Percentiles rank a stretch among this genome's conserved stretches.
These are phyloP conservation scores for Typhlichthys eigenmanni DNA, from an alignment of 2,797 vertebrate genomes.

Conservation along the genomic window DNA sequence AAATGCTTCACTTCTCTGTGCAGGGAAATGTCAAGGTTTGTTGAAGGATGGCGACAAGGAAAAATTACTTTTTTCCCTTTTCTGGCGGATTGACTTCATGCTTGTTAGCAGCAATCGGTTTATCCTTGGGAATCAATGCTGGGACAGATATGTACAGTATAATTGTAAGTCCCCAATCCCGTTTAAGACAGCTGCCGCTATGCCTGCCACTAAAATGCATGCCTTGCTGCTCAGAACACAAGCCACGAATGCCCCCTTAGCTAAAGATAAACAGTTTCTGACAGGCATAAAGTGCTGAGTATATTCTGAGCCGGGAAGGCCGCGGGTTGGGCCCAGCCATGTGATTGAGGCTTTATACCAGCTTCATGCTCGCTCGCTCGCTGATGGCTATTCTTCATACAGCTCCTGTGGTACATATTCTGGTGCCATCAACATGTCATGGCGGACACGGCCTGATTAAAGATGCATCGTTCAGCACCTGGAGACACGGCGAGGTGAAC, in stretches of 20 bases:
- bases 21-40: constrained; percentile 79
- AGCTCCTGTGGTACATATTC: constrained; percentile 47
- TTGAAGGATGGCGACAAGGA: constrained; percentile 68
- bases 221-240: constrained; percentile 25
- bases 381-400: constrained; percentile 56
- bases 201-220: constrained; percentile 48
- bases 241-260: constrained; percentile 12
- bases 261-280: constrained; percentile 36
- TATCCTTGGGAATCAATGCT: constrained; percentile 73
- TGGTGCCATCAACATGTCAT: constrained; percentile 55
- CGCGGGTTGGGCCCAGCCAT: constrained; percentile 10
- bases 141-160: constrained; percentile 57
- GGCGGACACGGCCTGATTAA: constrained; percentile 62
- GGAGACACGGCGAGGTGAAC: constrained; percentile 44
- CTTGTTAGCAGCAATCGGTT: constrained; percentile 75
- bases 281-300: constrained; percentile 27
- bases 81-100: constrained; percentile 62
- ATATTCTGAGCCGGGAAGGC: constrained; percentile 1
- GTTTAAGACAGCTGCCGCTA: constrained; percentile 51
- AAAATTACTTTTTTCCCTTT: constrained; percentile 64
- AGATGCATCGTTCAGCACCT: constrained; percentile 53
- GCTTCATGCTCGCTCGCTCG: constrained; percentile 32
- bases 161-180: constrained; percentile 60
- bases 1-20: constrained; percentile 75
- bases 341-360: constrained; percentile 39